Evolutionary conservation across 1,140 invertebrate species (phyloP), one percentile per base, ranked within the genome.

Genomic region (Berghia stephanieae): DNA sequence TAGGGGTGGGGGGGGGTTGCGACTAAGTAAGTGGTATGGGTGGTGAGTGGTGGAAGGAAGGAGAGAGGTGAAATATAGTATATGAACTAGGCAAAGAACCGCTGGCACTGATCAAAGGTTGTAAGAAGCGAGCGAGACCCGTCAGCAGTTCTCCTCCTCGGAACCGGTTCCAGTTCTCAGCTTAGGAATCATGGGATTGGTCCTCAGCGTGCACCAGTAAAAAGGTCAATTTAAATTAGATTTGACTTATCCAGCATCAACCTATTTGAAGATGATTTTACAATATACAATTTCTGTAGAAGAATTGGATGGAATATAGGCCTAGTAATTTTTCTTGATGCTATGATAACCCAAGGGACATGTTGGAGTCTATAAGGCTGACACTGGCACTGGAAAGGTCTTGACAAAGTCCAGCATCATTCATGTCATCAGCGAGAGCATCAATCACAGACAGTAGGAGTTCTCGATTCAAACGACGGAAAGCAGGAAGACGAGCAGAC

Each of bases 381-480:
- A 83, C 75, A 60, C 79, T 83, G 44, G 77, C 76, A 24, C 57
- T 76, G 0, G 85, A 85, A 49, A 85, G 76, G 67, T 88, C 87
- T 60, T 85, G 83, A 60, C 81, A 84, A 3, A 85, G 72, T 24
- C 82, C 78, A 18, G 78, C 78, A 36, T 87, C 85, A 34, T 83
- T 82, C 81, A 85, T 84, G 38, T 88, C 87, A 60, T 95, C 94
- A 38, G 94, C 95, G 66, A 96, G 87, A 27, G 94, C 94, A 83
- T 93, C 92, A 67, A 96, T 90, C 79, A 96, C 95, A 83, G 96
- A 95, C 81, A 96, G 87, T 55, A 97, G 91, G 55, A 96, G 89
- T 79, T 95, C 93, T 81, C 93, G 92, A 83, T 92, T 94, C 38
- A 96, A 89, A 79, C 92, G 90, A 73, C 91, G 91, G 69, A 96